These are phyloP conservation scores for Phrixothrix hirtus DNA, from an alignment of 2,888 invertebrate species.

Conservation along the genomic window DNA sequence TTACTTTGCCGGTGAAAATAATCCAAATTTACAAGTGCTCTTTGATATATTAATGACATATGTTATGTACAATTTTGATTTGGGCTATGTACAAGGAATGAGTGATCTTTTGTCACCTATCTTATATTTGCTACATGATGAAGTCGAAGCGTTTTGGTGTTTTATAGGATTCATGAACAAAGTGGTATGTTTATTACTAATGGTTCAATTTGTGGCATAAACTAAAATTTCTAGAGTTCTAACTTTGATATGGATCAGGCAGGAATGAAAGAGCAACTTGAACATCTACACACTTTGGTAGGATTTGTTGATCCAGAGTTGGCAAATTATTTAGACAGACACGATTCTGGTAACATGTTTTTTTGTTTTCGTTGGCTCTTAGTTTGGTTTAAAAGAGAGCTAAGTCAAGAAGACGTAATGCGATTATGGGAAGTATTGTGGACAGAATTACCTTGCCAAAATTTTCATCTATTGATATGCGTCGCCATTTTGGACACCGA, in stretches of 20 bases:
- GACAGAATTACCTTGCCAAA: conserved; percentile 92
- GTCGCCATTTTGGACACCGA: conserved; percentile 92
- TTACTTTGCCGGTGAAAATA: conserved; percentile 92
- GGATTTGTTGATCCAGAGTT: conserved; percentile 82
- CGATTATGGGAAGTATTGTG: conserved; percentile 95
- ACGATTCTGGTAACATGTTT: conserved; percentile 95
- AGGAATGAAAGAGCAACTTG: conserved; percentile 92
- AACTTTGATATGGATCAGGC: conserved; percentile 98
- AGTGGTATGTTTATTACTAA: conserved; percentile 67
- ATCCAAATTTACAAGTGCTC: conserved; percentile 81
- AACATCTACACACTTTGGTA: conserved; percentile 80
- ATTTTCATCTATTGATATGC: conserved; percentile 93
- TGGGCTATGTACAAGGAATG: conserved; percentile 97
- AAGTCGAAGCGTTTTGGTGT: conserved; percentile 98
- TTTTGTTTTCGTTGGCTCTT: conserved; percentile 99
- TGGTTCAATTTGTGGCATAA: conserved; percentile 9
- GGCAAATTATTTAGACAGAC: conserved; percentile 80
- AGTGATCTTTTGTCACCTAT: conserved; percentile 95
- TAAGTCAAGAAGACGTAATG: conserved; percentile 83
- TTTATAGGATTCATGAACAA: conserved; percentile 97
- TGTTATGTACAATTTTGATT: conserved; percentile 97
- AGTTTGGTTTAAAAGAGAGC: conserved; percentile 89
- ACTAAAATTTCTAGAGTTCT: conserved; percentile 61
- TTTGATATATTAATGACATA: conserved; percentile 97
- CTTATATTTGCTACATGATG: conserved; percentile 84